Conservation (phyloP, 2,797 vertebrate species). For the Echeneis naucrates region DNA sequence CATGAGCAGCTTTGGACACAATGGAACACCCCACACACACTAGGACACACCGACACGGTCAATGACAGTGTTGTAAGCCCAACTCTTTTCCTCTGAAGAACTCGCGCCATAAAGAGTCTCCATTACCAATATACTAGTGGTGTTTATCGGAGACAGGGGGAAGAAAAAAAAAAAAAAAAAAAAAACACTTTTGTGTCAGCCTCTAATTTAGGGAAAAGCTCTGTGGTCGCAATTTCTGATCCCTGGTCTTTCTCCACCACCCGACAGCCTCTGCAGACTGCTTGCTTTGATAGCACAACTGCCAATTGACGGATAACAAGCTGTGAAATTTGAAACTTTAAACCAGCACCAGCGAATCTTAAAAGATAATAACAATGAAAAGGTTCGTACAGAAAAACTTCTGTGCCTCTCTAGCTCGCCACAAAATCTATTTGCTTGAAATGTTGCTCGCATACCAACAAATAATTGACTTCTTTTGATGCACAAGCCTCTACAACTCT, state of each 20-base stretch:
- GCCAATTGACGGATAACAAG: constrained; percentile 36
- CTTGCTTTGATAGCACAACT: constrained; percentile 51
- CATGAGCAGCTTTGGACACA: constrained; percentile 65
- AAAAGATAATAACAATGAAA: no score
- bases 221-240: constrained; percentile 48
- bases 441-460: constrained; percentile 43
- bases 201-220: constrained; percentile 52
- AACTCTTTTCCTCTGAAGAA: constrained; percentile 49
- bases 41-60: constrained; percentile 21
- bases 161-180: no score
- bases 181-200: constrained; percentile 66
- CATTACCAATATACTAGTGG: constrained; percentile 66
- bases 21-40: constrained; percentile 17
- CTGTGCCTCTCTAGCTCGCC: constrained; percentile 49
- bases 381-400: constrained; percentile 45
- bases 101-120: constrained; percentile 61
- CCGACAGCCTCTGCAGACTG: constrained; percentile 35
- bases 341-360: constrained; percentile 36
- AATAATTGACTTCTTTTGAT: constrained; percentile 54
- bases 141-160: constrained; percentile 69
- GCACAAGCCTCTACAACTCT: constrained; percentile 44
- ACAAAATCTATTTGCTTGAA: constrained; percentile 55
- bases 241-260: constrained; percentile 20
- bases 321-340: constrained; percentile 58
- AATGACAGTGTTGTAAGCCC: constrained; percentile 59